A percentile compares a stretch with the other conserved stretches of the same genome.
These are phyloP conservation scores for Metellina segmentata DNA, from an alignment of 2,888 invertebrate genomes.

Conservation along the genomic window DNA sequence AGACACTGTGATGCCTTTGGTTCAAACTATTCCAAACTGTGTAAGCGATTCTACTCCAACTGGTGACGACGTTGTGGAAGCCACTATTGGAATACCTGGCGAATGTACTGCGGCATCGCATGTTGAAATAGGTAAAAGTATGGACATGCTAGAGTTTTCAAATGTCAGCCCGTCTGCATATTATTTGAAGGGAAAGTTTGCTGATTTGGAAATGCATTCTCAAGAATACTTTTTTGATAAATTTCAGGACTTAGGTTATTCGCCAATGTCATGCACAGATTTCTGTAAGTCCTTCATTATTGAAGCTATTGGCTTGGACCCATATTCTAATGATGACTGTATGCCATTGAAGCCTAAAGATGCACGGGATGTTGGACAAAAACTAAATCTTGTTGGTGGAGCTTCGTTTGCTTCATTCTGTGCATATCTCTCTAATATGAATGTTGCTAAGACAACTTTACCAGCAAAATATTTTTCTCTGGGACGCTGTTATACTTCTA, in stretches of 20 bases:
- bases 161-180: conserved; percentile 27
- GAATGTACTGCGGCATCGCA: conserved; percentile 1
- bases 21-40: conserved; percentile 56
- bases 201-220: conserved; percentile 47
- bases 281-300: conserved; percentile 68
- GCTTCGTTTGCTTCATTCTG: conserved; percentile 88
- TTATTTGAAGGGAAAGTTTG: conserved; percentile 40
- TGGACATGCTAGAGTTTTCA: conserved; percentile 25
- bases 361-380: conserved; percentile 83
- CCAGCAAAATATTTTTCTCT: conserved; percentile 52
- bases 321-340: conserved; percentile 28
- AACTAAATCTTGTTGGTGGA: conserved; percentile 88
- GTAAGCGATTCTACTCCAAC: conserved; percentile 27
- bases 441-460: conserved; percentile 24
- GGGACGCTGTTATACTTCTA: conserved; percentile 55
- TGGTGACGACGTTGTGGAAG: not conserved
- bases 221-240: conserved; percentile 42
- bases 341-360: conserved; percentile 81
- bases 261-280: conserved; percentile 51
- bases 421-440: conserved; percentile 86
- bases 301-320: conserved; percentile 65
- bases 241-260: not conserved
- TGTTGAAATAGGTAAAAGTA: conserved; percentile 7
- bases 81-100: not conserved
- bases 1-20: conserved; percentile 46